Conservation (phyloP, 2,888 invertebrate genomes). For the Nebria brevicollis region DNA sequence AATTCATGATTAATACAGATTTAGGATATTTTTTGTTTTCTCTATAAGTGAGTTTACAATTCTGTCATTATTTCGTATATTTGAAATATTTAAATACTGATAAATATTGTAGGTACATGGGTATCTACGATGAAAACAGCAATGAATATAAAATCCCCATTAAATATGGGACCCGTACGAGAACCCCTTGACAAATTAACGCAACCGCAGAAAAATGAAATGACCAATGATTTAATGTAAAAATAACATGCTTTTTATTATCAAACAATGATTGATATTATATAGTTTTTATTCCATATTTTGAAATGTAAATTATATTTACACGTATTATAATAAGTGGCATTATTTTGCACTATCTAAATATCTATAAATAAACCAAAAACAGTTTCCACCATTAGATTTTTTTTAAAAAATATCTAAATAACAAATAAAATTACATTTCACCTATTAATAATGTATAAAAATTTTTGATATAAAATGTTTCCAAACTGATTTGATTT, state of each 20-base stretch:
- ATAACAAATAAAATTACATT: conserved; percentile 15
- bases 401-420: conserved; percentile 22
- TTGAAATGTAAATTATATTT: conserved; percentile 41
- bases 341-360: conserved; percentile 28
- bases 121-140: conserved; percentile 77
- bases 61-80: no score
- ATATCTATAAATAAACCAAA: conserved; percentile 25
- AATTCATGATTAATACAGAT: no score
- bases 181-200: conserved; percentile 67
- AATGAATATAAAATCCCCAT: conserved; percentile 70
- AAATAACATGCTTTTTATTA: conserved; percentile 11
- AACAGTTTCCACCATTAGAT: conserved; percentile 17
- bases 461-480: conserved; percentile 36
- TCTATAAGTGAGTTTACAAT: no score
- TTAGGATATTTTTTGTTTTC: no score
- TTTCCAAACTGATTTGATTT: conserved; percentile 5
- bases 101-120: conserved; percentile 68
- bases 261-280: neutral
- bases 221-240: conserved; percentile 13
- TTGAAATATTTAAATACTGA: neutral
- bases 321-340: conserved; percentile 32
- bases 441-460: conserved; percentile 25
- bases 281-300: conserved; percentile 37
- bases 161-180: conserved; percentile 72
- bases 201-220: conserved; percentile 39